Conservation (phyloP, 2,888 invertebrate species). For the Drosophila longiperda region DNA sequence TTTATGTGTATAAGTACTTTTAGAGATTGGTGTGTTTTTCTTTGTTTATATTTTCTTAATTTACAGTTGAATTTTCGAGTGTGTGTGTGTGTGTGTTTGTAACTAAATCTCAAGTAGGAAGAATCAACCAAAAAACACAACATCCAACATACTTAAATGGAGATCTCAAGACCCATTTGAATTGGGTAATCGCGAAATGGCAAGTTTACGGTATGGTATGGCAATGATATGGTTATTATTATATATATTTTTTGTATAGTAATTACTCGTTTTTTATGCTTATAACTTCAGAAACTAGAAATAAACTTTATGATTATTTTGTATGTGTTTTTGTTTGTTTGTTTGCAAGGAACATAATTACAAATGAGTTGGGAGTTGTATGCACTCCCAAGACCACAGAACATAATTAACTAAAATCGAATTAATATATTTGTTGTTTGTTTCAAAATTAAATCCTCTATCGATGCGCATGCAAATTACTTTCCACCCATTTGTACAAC, state of each 20-base stretch:
- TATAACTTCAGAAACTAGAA: conserved; percentile 25
- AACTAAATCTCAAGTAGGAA: conserved; percentile 50
- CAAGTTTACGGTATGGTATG: conserved; percentile 48
- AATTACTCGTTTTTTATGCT: conserved; percentile 7
- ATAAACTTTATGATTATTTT: conserved; percentile 26
- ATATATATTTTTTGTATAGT: conserved; percentile 25
- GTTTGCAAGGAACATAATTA: conserved; percentile 83
- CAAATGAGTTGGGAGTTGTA: conserved; percentile 77
- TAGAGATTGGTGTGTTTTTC: conserved; percentile 50
- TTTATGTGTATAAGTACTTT: conserved; percentile 41
- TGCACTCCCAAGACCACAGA: conserved; percentile 27
- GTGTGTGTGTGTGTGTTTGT: conserved; percentile 24
- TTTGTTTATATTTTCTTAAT: conserved; percentile 45
- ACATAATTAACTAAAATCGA: conserved; percentile 37
- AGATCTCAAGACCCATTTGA: conserved; percentile 49
- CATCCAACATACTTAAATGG: conserved; percentile 35
- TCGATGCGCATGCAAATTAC: conserved; percentile 83
- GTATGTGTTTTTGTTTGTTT: conserved; percentile 41
- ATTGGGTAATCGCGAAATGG: conserved; percentile 44
- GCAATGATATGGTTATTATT: conserved; percentile 77
- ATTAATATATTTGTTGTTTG: conserved; percentile 6
- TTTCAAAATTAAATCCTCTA: conserved; percentile 39
- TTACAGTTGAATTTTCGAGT: conserved; percentile 36
- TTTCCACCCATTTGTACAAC: conserved; percentile 85
- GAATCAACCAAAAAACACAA: conserved; percentile 36